Conservation (phyloP, 2,888 invertebrate species). For the Carabus problematicus region DNA sequence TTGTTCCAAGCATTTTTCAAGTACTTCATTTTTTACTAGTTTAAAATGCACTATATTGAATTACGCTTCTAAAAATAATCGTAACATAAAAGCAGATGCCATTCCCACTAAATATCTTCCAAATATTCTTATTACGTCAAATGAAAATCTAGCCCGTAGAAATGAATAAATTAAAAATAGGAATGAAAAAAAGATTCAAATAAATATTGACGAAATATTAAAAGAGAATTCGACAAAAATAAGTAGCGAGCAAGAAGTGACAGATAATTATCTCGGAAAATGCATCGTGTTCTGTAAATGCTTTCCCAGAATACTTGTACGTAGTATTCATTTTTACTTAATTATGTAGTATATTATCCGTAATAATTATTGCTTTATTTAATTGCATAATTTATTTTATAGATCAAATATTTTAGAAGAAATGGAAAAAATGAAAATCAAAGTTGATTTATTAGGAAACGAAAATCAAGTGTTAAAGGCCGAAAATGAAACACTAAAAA, state of each 20-base stretch:
- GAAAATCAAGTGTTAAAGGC: too few relatives aligned
- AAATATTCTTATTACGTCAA: background rate
- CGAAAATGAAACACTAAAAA: too few relatives aligned
- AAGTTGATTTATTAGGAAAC: too few relatives aligned
- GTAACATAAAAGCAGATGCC: background rate
- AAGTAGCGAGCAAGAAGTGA: background rate
- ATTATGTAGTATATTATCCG: background rate
- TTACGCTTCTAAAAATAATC: conserved; percentile 1
- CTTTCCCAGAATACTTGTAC: background rate
- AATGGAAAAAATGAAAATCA: background rate
- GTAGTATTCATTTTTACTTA: background rate
- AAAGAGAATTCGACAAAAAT: too few relatives aligned
- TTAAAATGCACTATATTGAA: background rate
- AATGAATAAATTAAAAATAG: background rate
- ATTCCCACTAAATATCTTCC: conserved; percentile 1
- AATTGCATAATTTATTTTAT: background rate
- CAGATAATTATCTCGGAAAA: background rate
- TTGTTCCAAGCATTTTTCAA: background rate
- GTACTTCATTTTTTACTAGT: background rate
- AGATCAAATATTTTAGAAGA: background rate
- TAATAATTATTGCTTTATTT: background rate
- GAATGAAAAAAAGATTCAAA: background rate
- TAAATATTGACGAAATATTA: background rate
- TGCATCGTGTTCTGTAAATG: background rate
- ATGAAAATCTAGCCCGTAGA: too few relatives aligned